Base-by-base conservation (phyloP, 2,113 vertebrate species). In the Caracal caracal region DNA sequence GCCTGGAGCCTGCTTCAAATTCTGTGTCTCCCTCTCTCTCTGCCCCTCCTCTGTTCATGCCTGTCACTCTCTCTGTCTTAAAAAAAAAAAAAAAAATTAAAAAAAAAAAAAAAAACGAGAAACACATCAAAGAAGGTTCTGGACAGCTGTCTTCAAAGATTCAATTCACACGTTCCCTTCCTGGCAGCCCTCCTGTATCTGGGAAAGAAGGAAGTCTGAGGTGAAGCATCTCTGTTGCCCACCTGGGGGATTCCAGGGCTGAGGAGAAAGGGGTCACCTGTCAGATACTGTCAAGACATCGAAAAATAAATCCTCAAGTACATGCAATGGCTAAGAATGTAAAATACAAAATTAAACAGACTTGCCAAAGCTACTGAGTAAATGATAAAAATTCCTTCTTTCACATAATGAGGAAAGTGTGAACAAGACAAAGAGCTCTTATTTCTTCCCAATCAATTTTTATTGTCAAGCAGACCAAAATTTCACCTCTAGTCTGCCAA, bases 71-170 rank as follows among this genome's bases (percentile, higher is more conserved):
- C 56, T 56, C 19, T 56, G 16, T 59, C 56, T 59, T 20, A 59
- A 59, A 59, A 59, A 19, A 17, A 20, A 59, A 49, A 49, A 13
- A 49, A 56, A 56, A 59, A 59, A 1, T 1, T n/a, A n/a, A n/a
- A n/a, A 0, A 43, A 43, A 6, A 40, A 40, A 40, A 5, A 40
- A 6, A 40, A 43, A 9, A 43, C 43, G 71, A 90, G 92, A 97
- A 96, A 51, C 90, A 82, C 10, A n/a, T 91, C 61, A 90, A 66
- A 93, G 83, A 83, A 92, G 19, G 63, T 66, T 88, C 65, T 61
- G n/a, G 49, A 78, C 5, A 78, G 81, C 10, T 43, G 37, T 92
- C 51, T 93, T 84, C 80, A 88, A 92, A 43, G 33, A 79, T 80
- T 28, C 53, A 78, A 37, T 4, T 28, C 53, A 68, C 73, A 82